Percentiles rank a stretch among this genome's conserved stretches.
phyloP scores from a whole-genome alignment of 2,113 vertebrate genomes.

The Epinephelus fuscoguttatus region DNA sequence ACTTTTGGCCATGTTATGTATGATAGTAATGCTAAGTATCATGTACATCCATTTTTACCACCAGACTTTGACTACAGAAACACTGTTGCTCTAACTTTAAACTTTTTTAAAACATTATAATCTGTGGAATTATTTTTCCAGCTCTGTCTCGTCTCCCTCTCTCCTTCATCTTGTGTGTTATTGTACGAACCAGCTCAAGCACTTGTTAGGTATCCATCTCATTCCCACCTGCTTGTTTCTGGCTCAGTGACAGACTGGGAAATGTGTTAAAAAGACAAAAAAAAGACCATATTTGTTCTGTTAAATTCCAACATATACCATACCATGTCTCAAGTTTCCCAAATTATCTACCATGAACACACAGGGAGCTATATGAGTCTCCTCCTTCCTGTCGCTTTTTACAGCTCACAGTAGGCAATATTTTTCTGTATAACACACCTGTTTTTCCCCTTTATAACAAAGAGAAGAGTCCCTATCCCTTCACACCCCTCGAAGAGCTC shows the following conservation, averaged over 20 bases:
- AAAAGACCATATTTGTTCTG: neutral
- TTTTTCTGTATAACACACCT: neutral
- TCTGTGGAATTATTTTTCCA: neutral
- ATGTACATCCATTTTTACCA: neutral
- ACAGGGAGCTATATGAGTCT: neutral
- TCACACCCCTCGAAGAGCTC: neutral
- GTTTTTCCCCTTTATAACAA: neutral
- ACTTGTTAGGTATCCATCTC: neutral
- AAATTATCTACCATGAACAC: neutral
- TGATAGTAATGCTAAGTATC: neutral
- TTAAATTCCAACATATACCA: neutral
- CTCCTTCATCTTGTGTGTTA: neutral
- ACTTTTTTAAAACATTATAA: neutral
- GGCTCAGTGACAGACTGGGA: neutral
- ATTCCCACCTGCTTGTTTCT: neutral
- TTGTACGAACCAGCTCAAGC: neutral
- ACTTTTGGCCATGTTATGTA: neutral
- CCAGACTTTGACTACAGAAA: neutral
- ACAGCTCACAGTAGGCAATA: slow-evolving; percentile 10
- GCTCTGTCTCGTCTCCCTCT: neutral
- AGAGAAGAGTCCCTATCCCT: neutral
- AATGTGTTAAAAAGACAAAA: too few relatives aligned
- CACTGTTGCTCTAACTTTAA: neutral
- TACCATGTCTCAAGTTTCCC: neutral
- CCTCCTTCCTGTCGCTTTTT: neutral